Evolutionary conservation across 2,797 vertebrate genomes (phyloP).

Genomic region (Enteromius mattozi): DNA sequence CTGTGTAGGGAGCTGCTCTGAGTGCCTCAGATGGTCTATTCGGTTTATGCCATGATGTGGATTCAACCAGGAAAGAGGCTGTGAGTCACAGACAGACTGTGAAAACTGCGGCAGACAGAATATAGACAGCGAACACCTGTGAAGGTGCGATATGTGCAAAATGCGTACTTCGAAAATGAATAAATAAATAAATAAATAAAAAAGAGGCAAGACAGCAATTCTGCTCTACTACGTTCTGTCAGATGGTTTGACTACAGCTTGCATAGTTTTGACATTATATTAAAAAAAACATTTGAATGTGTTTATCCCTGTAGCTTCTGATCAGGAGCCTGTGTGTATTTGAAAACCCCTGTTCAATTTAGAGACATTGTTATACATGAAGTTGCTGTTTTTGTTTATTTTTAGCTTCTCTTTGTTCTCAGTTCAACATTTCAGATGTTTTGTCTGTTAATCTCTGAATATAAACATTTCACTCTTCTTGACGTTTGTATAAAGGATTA

Average conservation of each 20-base stretch:
- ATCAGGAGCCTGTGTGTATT: background rate
- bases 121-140: slow-evolving; percentile 44
- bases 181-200: slow-evolving; percentile 1
- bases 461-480: background rate
- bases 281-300: slow-evolving; percentile 10
- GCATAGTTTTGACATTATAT: slow-evolving; percentile 20
- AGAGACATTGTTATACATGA: background rate
- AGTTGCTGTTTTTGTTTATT: background rate
- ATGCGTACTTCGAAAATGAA: background rate
- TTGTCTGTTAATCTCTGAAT: background rate
- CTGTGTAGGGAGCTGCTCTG: slow-evolving; percentile 38
- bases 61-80: slow-evolving; percentile 30
- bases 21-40: slow-evolving; percentile 41
- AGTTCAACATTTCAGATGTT: background rate
- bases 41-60: slow-evolving; percentile 41
- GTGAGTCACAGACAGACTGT: slow-evolving; percentile 41
- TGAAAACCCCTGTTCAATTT: background rate
- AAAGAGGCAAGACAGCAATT: slow-evolving; percentile 17
- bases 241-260: slow-evolving; percentile 12
- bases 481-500: background rate
- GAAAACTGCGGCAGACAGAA: slow-evolving; percentile 30
- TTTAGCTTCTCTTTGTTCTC: slow-evolving; percentile 1
- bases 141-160: slow-evolving; percentile 28
- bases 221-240: slow-evolving; percentile 7
- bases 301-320: background rate